phyloP scores from a whole-genome alignment of 2,113 vertebrate genomes.

The rabbit (Oryctolagus cuniculus) region mOryCun1.1 NC_091448.1:63853501-63854000 shows the following conservation, averaged over 20 bases:
- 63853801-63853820: background rate
- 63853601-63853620: background rate
- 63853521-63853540: slow-evolving; percentile 87
- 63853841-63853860: background rate
- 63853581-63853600: background rate
- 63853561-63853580: too few relatives aligned
- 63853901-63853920: background rate
- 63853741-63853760: background rate
- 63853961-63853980: background rate
- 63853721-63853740: background rate
- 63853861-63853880: background rate
- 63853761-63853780: background rate
- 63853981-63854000: background rate
- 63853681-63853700: background rate
- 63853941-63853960: background rate
- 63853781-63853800: background rate
- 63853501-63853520: slow-evolving; percentile 94
- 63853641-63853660: too few relatives aligned
- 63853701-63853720: background rate
- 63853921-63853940: background rate
- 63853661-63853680: background rate
- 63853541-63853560: slow-evolving; percentile 87
- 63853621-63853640: background rate
- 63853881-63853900: background rate
- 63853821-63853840: background rate